Percentiles rank a stretch among this genome's conserved stretches.
These are phyloP conservation scores for Hoplostethus mediterraneus DNA, from an alignment of 2,797 vertebrate genomes.

Conservation along the genomic window DNA sequence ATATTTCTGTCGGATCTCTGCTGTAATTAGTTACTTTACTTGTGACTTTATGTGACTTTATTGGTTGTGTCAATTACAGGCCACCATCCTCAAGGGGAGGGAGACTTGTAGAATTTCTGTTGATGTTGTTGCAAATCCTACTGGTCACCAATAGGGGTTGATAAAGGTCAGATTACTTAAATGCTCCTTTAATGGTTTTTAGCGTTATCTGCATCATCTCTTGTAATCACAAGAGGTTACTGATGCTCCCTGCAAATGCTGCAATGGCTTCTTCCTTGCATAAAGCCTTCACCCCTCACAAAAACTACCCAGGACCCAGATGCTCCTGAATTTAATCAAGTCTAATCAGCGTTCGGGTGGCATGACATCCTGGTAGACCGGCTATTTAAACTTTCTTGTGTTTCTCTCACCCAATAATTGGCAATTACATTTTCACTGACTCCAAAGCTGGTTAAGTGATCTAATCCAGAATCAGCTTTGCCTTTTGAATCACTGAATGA, in stretches of 20 bases:
- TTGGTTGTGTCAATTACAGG: too few relatives aligned
- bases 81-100: too few relatives aligned
- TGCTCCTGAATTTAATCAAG: too few relatives aligned
- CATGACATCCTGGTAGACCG: background rate
- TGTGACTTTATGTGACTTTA: too few relatives aligned
- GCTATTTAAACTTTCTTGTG: background rate
- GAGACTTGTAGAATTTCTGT: too few relatives aligned
- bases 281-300: too few relatives aligned
- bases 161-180: too few relatives aligned
- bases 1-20: too few relatives aligned
- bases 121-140: too few relatives aligned
- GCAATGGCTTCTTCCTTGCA: background rate
- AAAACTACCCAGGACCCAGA: too few relatives aligned
- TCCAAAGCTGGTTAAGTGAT: slow-evolving; percentile 14
- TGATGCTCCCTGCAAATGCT: background rate
- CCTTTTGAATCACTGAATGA: slow-evolving; percentile 36
- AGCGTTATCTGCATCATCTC: slow-evolving; percentile 45
- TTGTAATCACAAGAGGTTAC: slow-evolving; percentile 17
- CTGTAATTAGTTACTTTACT: too few relatives aligned
- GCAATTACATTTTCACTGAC: background rate
- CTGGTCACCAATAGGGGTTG: too few relatives aligned
- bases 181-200: slow-evolving; percentile 19
- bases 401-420: background rate
- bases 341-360: background rate
- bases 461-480: slow-evolving; percentile 18